Evolutionary conservation across 2,888 invertebrate genomes (phyloP).

Genomic region (Caenorhabditis doughertyi): DNA sequence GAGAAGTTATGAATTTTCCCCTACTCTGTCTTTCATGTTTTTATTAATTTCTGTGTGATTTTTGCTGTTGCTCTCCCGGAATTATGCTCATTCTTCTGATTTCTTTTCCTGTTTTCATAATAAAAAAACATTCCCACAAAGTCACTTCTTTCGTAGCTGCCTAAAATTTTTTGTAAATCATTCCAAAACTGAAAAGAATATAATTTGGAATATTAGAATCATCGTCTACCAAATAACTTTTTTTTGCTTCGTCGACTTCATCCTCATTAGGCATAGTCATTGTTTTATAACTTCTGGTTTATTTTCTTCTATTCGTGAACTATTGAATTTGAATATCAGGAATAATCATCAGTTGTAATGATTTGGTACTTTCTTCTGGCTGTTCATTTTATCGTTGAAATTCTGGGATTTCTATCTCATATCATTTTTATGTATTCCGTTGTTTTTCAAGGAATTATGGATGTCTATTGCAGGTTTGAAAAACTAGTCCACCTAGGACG

Average conservation of each 20-base stretch:
- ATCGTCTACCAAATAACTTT: slow-evolving; percentile 15
- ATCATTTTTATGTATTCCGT: slow-evolving; percentile 20
- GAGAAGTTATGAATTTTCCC: slow-evolving; percentile 14
- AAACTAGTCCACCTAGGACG: too few relatives aligned
- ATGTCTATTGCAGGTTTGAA: slow-evolving; percentile 38
- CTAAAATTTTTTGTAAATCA: background rate
- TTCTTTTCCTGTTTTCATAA: slow-evolving; percentile 23
- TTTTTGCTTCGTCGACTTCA: background rate
- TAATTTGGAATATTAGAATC: slow-evolving; percentile 5
- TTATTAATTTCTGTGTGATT: slow-evolving; percentile 5
- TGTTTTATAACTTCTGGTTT: background rate
- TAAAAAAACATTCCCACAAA: slow-evolving; percentile 19
- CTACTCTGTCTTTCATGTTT: background rate
- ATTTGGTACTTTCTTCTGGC: slow-evolving; percentile 53
- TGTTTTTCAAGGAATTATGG: slow-evolving; percentile 43
- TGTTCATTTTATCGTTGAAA: slow-evolving; percentile 44
- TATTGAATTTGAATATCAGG: background rate
- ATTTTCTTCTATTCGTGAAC: slow-evolving; percentile 5
- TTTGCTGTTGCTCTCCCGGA: background rate
- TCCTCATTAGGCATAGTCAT: background rate
- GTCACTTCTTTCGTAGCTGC: background rate
- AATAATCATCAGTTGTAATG: background rate
- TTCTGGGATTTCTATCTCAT: slow-evolving; percentile 38
- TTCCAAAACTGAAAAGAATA: slow-evolving; percentile 1
- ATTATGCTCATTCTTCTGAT: background rate